Evolutionary conservation across 64 coral and sea anemone genomes (phyloP).

Genomic region (Platygyra sinensis): DNA sequence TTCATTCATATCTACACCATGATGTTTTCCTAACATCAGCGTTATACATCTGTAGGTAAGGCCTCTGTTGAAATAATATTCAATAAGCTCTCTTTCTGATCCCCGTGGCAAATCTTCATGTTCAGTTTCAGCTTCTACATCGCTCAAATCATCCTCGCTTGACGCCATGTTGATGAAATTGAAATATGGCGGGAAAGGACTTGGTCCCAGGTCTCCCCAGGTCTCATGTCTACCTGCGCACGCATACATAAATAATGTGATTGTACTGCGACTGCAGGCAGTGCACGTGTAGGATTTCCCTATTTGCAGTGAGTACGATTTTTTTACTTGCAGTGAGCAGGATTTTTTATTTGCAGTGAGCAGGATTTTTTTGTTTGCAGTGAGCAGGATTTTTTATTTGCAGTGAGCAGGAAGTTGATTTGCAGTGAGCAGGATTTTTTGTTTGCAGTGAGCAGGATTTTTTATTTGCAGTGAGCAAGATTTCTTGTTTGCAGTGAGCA

Average conservation of each 20-base stretch:
- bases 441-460: too few species aligned
- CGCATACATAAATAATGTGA: slow-evolving; percentile 14
- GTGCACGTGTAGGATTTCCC: too few species aligned
- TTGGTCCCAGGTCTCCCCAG: neutral
- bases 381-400: too few species aligned
- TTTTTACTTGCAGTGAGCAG: too few species aligned
- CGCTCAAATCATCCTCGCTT: neutral
- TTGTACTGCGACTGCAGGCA: too few species aligned
- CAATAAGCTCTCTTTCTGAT: slow-evolving; percentile 69
- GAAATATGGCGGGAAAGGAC: slow-evolving; percentile 1
- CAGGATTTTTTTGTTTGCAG: too few species aligned
- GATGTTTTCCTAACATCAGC: slow-evolving; percentile 69
- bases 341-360: too few species aligned
- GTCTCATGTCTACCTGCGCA: neutral
- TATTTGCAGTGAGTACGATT: too few species aligned
- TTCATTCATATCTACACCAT: slow-evolving; percentile 49
- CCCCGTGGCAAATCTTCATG: slow-evolving; percentile 33
- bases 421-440: too few species aligned
- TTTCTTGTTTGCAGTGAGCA: too few species aligned
- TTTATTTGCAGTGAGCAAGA: too few species aligned
- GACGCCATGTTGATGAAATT: slow-evolving; percentile 10
- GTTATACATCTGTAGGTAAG: neutral
- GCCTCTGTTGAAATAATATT: slow-evolving; percentile 63
- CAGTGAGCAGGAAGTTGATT: too few species aligned
- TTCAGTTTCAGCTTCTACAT: neutral